Evolutionary conservation across 2,888 invertebrate genomes (phyloP), one percentile per base, ranked within the genome.

Genomic region (Epirrita christyi): DNA sequence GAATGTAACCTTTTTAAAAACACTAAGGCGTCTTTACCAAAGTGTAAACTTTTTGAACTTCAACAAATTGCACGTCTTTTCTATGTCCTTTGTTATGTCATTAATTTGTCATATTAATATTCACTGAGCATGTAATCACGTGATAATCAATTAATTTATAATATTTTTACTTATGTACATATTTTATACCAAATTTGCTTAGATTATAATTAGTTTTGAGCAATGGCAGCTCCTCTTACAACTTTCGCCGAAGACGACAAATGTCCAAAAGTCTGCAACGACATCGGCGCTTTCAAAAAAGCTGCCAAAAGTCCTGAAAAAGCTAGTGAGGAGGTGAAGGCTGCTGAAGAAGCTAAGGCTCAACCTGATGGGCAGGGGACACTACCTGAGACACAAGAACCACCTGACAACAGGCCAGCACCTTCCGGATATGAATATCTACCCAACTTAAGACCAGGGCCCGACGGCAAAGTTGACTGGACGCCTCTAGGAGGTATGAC

Each of bases 401-500:
- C 61, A 37, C 48, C 55, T 32, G 69, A 68, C 5, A 15, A 38
- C 6, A 60, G 58, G 52, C 72, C 67, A 10, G 53, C 66, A 9
- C 65, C 71, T 3, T 60, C 71, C 6, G 74, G 68, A 76, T 64
- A 75, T 53, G 79, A 82, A 54, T 71, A 86, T 61, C 73, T 89
- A 0, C 81, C 86, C 0, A 74, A 76, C 37, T 67, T 91, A 14
- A 86, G 77, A 64, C 95, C 96, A 7, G 96, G 95, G 88, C 94
- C 94, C 2, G 95, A 96, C 0, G 96, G 96, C 1, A 93, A 94
- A 65, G 93, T 95, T 0, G 95, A 95, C 77, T 96, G 95, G 94
- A 94, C 95, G 34, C 95, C 96, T 0, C 85, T 95, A 54, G 94
- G 93, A 0, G 94, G 92, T 0, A 88, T 96, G 72, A 96, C 96